These are phyloP conservation scores for Napeogenes inachia DNA, from an alignment of 2,888 invertebrate species.

Conservation along the genomic window DNA sequence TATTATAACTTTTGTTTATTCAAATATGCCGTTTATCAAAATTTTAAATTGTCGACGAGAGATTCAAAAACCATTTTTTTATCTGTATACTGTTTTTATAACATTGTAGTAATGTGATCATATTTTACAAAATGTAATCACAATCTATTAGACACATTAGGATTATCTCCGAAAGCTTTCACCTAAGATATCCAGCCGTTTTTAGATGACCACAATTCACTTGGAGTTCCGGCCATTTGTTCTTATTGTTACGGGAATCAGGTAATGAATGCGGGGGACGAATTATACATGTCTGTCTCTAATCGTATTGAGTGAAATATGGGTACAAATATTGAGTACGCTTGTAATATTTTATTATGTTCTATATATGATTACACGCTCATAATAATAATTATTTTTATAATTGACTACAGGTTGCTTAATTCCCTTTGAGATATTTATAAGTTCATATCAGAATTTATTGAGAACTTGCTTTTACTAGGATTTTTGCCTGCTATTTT, in stretches of 20 bases:
- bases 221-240: constrained; percentile 36
- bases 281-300: constrained; percentile 20
- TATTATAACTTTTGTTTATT: neutral
- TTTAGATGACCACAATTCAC: constrained; percentile 35
- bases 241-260: constrained; percentile 52
- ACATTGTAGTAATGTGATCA: constrained; percentile 5
- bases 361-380: neutral
- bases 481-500: no score
- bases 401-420: no score
- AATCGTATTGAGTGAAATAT: neutral
- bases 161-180: constrained; percentile 6
- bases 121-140: neutral
- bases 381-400: neutral
- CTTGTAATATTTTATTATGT: no score
- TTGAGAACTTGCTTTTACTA: no score
- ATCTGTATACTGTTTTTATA: no score
- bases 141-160: neutral
- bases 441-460: no score
- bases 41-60: no score
- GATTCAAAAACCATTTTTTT: no score
- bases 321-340: no score
- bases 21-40: constrained; percentile 37
- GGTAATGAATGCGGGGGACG: constrained; percentile 48
- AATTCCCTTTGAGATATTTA: no score
- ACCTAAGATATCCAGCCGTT: neutral